These are phyloP conservation scores for Nettapus auritus DNA, from an alignment of 2,113 vertebrate genomes.

Conservation along the genomic window DNA sequence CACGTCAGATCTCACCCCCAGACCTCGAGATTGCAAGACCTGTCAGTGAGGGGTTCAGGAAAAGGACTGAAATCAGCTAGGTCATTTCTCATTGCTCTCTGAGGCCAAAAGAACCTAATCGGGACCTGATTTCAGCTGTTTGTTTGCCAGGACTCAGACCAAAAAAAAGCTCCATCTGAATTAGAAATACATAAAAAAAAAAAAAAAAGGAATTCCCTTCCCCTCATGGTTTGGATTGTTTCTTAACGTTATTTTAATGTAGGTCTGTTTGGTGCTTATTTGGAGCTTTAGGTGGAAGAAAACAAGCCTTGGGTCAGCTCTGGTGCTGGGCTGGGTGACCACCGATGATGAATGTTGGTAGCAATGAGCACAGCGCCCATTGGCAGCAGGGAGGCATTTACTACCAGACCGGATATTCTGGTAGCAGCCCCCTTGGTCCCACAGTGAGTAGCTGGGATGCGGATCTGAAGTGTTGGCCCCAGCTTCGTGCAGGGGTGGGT, in stretches of 20 bases:
- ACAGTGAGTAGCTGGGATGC: background rate
- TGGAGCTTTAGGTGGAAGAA: background rate
- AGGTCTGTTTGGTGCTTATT: constrained; percentile 22
- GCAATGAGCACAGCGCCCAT: accelerated
- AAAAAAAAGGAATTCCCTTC: constrained; percentile 41
- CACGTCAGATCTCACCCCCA: background rate
- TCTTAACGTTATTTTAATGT: constrained; percentile 56
- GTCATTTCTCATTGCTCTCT: background rate
- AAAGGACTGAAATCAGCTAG: constrained; percentile 35
- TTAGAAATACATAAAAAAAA: background rate
- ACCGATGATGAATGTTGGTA: background rate
- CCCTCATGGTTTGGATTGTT: constrained; percentile 54
- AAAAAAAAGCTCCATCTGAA: constrained; percentile 49
- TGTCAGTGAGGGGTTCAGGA: background rate
- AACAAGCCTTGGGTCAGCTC: background rate
- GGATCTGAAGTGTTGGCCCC: background rate
- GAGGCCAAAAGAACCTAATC: constrained; percentile 51
- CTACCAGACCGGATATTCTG: background rate
- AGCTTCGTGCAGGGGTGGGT: accelerated
- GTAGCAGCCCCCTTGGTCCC: background rate
- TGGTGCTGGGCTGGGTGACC: background rate
- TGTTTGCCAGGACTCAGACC: constrained; percentile 50
- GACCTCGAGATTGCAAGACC: background rate
- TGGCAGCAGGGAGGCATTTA: background rate
- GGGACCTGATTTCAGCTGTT: constrained; percentile 64